Percentiles rank a stretch among this genome's conserved stretches.
Evolutionary conservation across 2,888 invertebrate species (phyloP).

Genomic region (Torymus aiolomorphi): DNA sequence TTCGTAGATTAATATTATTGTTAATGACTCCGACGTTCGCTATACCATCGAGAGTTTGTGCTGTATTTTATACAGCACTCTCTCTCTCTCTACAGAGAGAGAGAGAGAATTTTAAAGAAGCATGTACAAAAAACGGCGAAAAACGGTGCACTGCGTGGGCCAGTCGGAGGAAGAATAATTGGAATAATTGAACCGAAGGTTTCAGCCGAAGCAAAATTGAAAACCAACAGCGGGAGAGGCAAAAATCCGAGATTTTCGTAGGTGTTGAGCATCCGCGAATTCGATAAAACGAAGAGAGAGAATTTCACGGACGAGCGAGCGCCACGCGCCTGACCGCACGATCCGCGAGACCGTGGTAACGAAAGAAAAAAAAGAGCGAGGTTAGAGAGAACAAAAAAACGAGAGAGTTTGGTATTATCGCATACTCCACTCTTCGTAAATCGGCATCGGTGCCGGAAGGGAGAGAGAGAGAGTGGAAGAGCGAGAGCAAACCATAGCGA

Average conservation of each 20-base stretch:
- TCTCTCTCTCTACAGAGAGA: no score
- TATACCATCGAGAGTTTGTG: constrained; percentile 35
- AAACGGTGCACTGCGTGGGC: no score
- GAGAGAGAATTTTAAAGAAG: no score
- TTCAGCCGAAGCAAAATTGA: no score
- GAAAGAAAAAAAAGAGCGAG: constrained; percentile 53
- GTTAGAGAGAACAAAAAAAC: constrained; percentile 1
- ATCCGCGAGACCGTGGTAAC: constrained; percentile 43
- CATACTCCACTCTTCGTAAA: constrained; percentile 54
- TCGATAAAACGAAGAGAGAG: constrained; percentile 27
- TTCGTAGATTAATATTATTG: constrained; percentile 51
- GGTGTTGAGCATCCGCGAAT: constrained; percentile 35
- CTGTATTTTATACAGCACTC: constrained; percentile 2
- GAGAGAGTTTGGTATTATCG: constrained; percentile 46
- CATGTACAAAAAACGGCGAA: no score
- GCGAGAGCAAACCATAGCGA: neutral
- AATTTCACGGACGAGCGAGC: constrained; percentile 15
- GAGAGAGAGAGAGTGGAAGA: no score
- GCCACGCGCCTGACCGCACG: constrained; percentile 32
- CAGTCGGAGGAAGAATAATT: no score
- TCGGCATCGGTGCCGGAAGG: constrained; percentile 46
- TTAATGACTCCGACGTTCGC: constrained; percentile 39
- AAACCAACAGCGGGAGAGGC: no score
- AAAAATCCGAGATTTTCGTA: constrained; percentile 9
- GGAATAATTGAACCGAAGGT: no score